Conservation (phyloP, 2,113 vertebrate genomes). For the Pterocles gutturalis region DNA sequence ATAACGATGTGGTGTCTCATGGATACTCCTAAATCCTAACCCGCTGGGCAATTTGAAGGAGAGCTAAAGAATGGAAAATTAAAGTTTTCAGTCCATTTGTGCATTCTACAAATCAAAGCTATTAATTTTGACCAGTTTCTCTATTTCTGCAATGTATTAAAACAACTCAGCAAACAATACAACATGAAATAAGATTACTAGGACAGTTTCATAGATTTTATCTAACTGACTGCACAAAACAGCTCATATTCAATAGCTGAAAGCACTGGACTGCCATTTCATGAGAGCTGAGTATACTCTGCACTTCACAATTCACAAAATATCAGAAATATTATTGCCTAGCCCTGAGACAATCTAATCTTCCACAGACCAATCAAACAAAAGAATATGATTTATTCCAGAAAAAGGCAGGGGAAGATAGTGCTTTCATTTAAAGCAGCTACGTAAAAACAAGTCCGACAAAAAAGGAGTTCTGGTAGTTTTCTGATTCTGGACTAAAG, state of each 20-base stretch:
- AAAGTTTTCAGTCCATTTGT: background rate
- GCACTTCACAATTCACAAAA: background rate
- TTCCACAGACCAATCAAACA: background rate
- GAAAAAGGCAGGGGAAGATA: background rate
- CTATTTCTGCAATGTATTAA: background rate
- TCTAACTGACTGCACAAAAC: background rate
- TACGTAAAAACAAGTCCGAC: background rate
- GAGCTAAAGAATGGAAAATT: background rate
- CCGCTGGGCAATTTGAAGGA: background rate
- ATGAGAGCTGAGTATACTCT: background rate
- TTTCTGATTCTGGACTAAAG: background rate
- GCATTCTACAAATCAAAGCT: background rate
- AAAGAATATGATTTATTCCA: background rate
- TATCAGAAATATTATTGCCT: background rate
- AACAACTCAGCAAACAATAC: background rate
- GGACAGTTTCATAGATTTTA: background rate
- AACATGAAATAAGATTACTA: background rate
- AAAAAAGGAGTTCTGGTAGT: background rate
- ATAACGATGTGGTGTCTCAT: background rate
- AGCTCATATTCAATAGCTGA: background rate
- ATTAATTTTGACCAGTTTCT: background rate
- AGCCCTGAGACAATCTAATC: conserved; percentile 9
- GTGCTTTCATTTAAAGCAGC: background rate
- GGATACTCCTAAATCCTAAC: background rate
- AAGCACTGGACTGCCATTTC: background rate